These are phyloP conservation scores for Pheosia tremula DNA, from an alignment of 2,888 invertebrate species.

Conservation along the genomic window DNA sequence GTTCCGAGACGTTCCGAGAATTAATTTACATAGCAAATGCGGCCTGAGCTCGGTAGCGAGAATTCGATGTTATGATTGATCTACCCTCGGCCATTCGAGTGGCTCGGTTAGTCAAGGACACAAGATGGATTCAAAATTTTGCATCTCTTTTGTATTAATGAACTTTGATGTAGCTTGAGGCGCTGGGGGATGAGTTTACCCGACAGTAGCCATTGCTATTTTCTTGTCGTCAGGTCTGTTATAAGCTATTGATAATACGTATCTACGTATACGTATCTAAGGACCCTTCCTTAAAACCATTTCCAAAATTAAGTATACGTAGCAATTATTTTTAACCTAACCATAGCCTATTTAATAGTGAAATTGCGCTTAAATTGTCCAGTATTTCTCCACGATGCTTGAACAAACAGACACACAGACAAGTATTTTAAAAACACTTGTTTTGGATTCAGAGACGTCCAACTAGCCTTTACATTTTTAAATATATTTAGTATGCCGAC, in stretches of 20 bases:
- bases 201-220: constrained; percentile 1
- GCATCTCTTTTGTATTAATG: constrained; percentile 5
- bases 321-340: no score
- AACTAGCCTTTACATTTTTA: no score
- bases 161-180: constrained; percentile 2
- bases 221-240: background rate
- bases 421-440: no score
- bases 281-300: no score
- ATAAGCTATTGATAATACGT: background rate
- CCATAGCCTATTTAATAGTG: no score
- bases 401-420: no score
- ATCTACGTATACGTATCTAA: no score
- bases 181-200: background rate
- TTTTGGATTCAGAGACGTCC: no score
- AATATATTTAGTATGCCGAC: no score
- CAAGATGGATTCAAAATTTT: constrained; percentile 1
- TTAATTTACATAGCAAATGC: constrained; percentile 70
- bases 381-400: no score
- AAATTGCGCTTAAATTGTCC: no score
- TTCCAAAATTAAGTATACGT: no score
- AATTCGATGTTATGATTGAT: constrained; percentile 39
- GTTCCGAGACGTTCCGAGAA: constrained; percentile 65
- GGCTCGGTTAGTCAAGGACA: constrained; percentile 7
- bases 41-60: constrained; percentile 28
- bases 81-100: constrained; percentile 3